Evolutionary conservation across 2,797 vertebrate genomes (phyloP), one percentile per base, ranked within the genome.

Genomic region (Falco naumanni): DNA sequence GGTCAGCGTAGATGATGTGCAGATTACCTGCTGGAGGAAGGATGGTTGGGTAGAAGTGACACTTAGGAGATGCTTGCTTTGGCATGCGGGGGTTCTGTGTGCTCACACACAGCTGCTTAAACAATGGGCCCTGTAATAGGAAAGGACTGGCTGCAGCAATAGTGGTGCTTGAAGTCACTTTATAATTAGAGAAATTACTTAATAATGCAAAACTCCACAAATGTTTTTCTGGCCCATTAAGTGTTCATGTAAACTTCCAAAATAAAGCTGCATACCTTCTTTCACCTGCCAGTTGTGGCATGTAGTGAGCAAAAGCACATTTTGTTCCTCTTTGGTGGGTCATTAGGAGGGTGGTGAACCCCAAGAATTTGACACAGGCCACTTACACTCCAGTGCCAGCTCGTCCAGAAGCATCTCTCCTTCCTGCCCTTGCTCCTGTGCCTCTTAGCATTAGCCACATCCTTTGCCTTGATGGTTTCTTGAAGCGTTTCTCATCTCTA

Each of bases 101-200:
- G 68, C 90, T 84, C 59, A 11, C 65, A 45, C 26, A 29, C 5
- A 7, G 70, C 54, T 90, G 60, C 92, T 92, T 94, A 47, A 93
- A 94, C 85, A 96, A 88, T 87, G 76, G 61, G 48, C 63, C 60
- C 33, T 94, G 90, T 94, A 90, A 96, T 93, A 89, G 84, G 75
- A 87, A 87, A 61, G 65, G 90, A 94, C 69, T 93, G 70, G 59
- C 80, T 89, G 72, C 60, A 94, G 94, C 93, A 96, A 93, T 89
- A 87, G 86, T 7, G 5, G 64, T 89, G 72, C 90, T 89, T 24
- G 1, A 95, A 93, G 64, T 94, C 77, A 43, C 85, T 91, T 95
- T 88, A 87, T 97, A 96, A 97, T 97, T 97, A 95, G 83, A 89
- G 81, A 96, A 97, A 90, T 96, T 95, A 93, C 83, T 95, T 93